Percentiles rank a stretch among this genome's conserved stretches.
phyloP scores from a whole-genome alignment of 1,140 invertebrate species.

The Chlorops oryzae region DNA sequence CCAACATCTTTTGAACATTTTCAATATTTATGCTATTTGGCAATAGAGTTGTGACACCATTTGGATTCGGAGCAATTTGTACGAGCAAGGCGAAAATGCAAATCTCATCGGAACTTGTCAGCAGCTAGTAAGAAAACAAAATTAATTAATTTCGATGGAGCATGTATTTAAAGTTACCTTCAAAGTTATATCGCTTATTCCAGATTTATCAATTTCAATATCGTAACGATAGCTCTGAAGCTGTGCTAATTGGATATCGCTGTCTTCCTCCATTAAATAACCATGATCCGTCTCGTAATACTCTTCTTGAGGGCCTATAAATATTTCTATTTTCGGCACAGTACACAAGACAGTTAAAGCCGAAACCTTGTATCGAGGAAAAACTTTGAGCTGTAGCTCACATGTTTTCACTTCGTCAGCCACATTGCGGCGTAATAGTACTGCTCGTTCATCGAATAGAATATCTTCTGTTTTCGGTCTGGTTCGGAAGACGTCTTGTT shows the following conservation, averaged over 20 bases:
- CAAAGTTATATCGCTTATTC: slow-evolving; percentile 29
- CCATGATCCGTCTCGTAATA: slow-evolving; percentile 39
- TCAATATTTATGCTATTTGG: slow-evolving; percentile 24
- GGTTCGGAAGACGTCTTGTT: no score
- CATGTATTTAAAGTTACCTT: slow-evolving; percentile 16
- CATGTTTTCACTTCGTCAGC: no score
- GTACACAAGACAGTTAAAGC: slow-evolving; percentile 35
- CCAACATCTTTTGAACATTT: slow-evolving; percentile 32
- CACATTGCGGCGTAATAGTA: no score
- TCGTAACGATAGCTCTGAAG: slow-evolving; percentile 34
- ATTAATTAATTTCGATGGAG: background rate
- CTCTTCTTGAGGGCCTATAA: slow-evolving; percentile 30
- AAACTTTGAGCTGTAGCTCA: slow-evolving; percentile 27
- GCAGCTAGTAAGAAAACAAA: slow-evolving; percentile 12
- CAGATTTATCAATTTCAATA: slow-evolving; percentile 38
- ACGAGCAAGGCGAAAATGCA: slow-evolving; percentile 36
- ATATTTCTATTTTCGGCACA: slow-evolving; percentile 35
- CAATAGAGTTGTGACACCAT: slow-evolving; percentile 38
- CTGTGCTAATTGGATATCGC: slow-evolving; percentile 11
- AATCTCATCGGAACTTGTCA: slow-evolving; percentile 29
- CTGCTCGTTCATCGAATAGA: no score
- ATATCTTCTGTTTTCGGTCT: no score
- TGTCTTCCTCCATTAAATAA: slow-evolving; percentile 27
- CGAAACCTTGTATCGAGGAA: slow-evolving; percentile 31
- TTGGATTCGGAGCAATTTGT: slow-evolving; percentile 39